Evolutionary conservation across 2,797 vertebrate genomes (phyloP), one percentile per base, ranked within the genome.

Genomic region (Sebastolobus alascanus): DNA sequence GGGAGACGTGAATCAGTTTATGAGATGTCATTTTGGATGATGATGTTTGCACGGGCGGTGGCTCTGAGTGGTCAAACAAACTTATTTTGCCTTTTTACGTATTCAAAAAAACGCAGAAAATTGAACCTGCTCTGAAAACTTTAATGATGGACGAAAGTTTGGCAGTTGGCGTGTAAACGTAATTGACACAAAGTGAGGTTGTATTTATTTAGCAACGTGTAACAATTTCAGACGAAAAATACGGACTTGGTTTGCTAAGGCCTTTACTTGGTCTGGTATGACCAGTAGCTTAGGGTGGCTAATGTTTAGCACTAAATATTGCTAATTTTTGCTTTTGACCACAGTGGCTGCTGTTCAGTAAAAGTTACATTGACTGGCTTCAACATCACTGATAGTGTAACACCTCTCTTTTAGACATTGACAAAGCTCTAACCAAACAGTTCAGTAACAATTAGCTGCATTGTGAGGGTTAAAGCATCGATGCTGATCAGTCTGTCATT

Each of bases 381-480:
- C 40, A 71, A 43, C 76, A 73, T 75, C 65, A 16, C 25, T 58
- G 25, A 18, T 9, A 6, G 22, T 22, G 18, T 27, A 61, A 40
- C 37, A 52, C 13, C n/a, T 60, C 46, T 85, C 40, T 72, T 55
- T 66, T 22, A 77, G 81, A 79, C 79, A 84, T 29, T 79, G 84
- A 89, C 50, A 75, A 79, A 87, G 64, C 81, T 58, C 58, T 43
- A 52, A 67, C n/a, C 46, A 58, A 76, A 52, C 70, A 65, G 58
- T 11, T 85, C 14, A 73, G 71, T 16, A 70, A 70, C 73, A 73
- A 87, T 90, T 89, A 87, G 86, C 73, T 77, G 68, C 70, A 68
- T 38, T 79, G 82, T 85, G 60, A 77, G n/a, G 77, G 67, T 79
- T 73, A 74, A 85, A 43, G 65, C 43, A 70, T 84, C 75, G 66